Conservation (phyloP, 2,113 vertebrate species). For the Atrichornis clamosus region DNA sequence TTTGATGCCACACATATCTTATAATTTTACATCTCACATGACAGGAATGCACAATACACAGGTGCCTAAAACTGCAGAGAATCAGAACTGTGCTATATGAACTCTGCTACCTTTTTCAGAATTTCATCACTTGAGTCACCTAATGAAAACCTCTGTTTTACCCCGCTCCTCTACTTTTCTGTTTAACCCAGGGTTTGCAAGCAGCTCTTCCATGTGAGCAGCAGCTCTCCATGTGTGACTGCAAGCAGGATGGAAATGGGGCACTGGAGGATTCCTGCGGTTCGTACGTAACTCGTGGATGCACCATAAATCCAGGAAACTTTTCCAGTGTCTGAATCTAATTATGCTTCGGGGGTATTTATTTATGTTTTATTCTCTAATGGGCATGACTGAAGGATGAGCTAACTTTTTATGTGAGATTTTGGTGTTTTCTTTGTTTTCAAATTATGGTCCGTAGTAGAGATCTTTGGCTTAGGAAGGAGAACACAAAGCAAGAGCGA, state of each 20-base stretch:
- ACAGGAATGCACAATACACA: neutral
- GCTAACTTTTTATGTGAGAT: conserved; percentile 18
- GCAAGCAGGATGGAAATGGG: neutral
- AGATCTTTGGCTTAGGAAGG: neutral
- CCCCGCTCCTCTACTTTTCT: neutral
- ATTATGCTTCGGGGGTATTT: conserved; percentile 38
- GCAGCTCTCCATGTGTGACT: neutral
- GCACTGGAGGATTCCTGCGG: conserved; percentile 2
- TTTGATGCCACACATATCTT: neutral
- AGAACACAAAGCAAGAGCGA: neutral
- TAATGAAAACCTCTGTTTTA: neutral
- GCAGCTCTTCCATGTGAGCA: neutral
- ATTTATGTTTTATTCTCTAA: conserved; percentile 46
- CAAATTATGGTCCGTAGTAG: neutral
- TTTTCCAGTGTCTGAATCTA: conserved; percentile 38
- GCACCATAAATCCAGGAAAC: conserved; percentile 40
- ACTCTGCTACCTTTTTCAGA: neutral
- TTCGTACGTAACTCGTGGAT: conserved; percentile 27
- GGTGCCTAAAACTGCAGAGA: neutral
- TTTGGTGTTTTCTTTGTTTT: conserved; percentile 27
- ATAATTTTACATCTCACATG: neutral
- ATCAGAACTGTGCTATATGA: neutral
- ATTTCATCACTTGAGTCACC: neutral
- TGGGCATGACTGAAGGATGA: conserved; percentile 38
- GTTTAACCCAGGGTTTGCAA: neutral